Evolutionary conservation across 2,888 invertebrate species (phyloP).

Genomic region (Pristionchus maxplancki): DNA sequence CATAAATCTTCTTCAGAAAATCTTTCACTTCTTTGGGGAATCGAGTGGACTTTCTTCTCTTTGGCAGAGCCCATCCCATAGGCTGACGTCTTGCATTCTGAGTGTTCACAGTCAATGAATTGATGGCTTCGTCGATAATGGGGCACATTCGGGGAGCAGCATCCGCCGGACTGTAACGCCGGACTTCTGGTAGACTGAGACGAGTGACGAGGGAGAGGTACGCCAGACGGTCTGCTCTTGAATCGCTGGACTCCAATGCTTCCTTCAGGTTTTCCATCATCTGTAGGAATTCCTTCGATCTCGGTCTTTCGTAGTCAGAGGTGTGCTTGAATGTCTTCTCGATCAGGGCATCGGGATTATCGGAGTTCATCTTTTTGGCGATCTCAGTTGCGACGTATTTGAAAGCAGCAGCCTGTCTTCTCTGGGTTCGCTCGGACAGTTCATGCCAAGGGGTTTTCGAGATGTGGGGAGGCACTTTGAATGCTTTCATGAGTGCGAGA

Average conservation of each 20-base stretch:
- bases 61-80: constrained; percentile 18
- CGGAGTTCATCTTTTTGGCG: too few relatives aligned
- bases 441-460: not conserved
- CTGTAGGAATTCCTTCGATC: too few relatives aligned
- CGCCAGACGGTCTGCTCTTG: too few relatives aligned
- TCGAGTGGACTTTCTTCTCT: not conserved
- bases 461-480: not conserved
- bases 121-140: not conserved
- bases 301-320: too few relatives aligned
- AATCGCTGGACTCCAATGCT: too few relatives aligned
- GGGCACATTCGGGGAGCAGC: not conserved
- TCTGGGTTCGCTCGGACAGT: not conserved
- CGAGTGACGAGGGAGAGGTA: too few relatives aligned
- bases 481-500: not conserved
- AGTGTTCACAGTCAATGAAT: not conserved
- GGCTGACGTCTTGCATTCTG: not conserved
- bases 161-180: too few relatives aligned
- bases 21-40: not conserved
- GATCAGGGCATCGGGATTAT: too few relatives aligned
- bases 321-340: too few relatives aligned
- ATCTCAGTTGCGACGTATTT: too few relatives aligned
- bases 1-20: not conserved
- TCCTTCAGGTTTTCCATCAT: too few relatives aligned
- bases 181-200: too few relatives aligned
- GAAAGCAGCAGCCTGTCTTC: not conserved